Percentiles rank a stretch among this genome's conserved stretches.
These are phyloP conservation scores for Brotula barbata DNA, from an alignment of 2,797 vertebrate species.

Conservation along the genomic window DNA sequence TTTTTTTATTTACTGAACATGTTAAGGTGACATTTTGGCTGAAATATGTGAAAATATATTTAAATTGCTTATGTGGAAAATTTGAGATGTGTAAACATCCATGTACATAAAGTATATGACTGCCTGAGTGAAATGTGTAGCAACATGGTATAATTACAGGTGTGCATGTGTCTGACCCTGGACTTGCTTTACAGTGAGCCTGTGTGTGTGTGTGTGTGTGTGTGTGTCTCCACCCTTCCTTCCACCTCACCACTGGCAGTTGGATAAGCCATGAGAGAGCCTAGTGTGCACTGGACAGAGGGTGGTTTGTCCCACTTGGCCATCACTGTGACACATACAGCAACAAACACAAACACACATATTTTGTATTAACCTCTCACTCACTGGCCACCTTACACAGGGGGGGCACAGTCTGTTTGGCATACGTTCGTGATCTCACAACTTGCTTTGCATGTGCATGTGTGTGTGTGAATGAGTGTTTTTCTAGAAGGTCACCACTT, in stretches of 20 bases:
- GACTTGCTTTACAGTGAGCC: too few relatives aligned
- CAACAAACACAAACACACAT: slow-evolving; percentile 20
- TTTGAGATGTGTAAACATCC: slow-evolving; percentile 19
- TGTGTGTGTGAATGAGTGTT: not conserved
- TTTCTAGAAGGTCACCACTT: slow-evolving; percentile 28
- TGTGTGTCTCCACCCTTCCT: slow-evolving; percentile 1
- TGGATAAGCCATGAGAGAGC: slow-evolving; percentile 57
- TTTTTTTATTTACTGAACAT: not conserved
- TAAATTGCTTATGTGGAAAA: not conserved
- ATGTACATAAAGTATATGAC: slow-evolving; percentile 8
- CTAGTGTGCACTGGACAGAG: slow-evolving; percentile 70
- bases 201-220: slow-evolving; percentile 1
- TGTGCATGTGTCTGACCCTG: not conserved
- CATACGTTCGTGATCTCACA: slow-evolving; percentile 48
- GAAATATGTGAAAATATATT: slow-evolving; percentile 4
- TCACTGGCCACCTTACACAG: slow-evolving; percentile 40
- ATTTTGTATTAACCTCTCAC: slow-evolving; percentile 38
- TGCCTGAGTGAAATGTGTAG: not conserved
- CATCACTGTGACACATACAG: slow-evolving; percentile 1
- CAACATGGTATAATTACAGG: not conserved
- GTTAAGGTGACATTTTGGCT: not conserved
- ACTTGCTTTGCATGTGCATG: slow-evolving; percentile 23
- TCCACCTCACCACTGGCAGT: slow-evolving; percentile 34
- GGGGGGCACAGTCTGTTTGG: slow-evolving; percentile 42
- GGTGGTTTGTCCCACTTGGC: slow-evolving; percentile 56